Evolutionary conservation across 2,888 invertebrate genomes (phyloP).

Genomic region (Eremobia ochroleuca): DNA sequence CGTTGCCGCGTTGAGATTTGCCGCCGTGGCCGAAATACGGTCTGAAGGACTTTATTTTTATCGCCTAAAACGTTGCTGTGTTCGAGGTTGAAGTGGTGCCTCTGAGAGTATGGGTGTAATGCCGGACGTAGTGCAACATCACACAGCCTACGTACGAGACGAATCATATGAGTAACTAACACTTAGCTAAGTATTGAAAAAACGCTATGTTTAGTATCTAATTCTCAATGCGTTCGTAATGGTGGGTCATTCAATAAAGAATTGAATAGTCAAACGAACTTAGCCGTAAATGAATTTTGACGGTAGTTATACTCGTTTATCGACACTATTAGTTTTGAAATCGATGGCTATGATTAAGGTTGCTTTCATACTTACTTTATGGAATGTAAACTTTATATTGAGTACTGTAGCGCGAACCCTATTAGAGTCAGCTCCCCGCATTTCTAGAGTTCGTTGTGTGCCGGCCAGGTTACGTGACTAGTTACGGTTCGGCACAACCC

Average conservation of each 20-base stretch:
- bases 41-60: too few species aligned
- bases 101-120: not conserved
- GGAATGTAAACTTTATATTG: too few species aligned
- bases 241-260: not conserved
- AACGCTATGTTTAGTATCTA: not conserved
- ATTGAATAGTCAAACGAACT: not conserved
- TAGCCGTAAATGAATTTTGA: not conserved
- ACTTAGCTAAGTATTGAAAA: not conserved
- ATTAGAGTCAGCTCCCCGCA: too few species aligned
- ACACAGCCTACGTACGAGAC: not conserved
- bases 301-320: not conserved
- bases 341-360: too few species aligned
- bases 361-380: too few species aligned
- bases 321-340: too few species aligned
- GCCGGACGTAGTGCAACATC: not conserved
- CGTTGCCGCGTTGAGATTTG: too few species aligned
- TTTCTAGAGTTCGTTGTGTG: too few species aligned
- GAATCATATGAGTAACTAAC: not conserved
- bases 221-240: not conserved
- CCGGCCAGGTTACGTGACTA: too few species aligned
- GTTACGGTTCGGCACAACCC: too few species aligned
- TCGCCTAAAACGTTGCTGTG: not conserved
- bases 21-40: too few species aligned
- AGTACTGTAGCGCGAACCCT: too few species aligned
- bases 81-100: not conserved